A percentile compares a stretch with the other conserved stretches of the same genome.
These are phyloP conservation scores for Eublepharis macularius DNA, from an alignment of 2,113 vertebrate genomes.

Conservation along the genomic window DNA sequence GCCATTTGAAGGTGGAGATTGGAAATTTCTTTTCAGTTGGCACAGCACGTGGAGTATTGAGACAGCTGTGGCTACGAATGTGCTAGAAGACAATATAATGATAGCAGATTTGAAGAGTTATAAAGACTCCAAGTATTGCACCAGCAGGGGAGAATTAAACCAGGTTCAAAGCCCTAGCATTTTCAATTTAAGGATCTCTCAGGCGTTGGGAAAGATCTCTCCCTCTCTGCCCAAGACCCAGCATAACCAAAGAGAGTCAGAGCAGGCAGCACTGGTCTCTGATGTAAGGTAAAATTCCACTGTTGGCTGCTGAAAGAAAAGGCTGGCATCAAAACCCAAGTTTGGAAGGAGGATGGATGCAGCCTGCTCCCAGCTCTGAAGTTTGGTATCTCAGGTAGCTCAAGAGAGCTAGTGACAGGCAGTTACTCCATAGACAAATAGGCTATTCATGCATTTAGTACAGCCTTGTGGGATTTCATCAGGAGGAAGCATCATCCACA, in stretches of 20 bases:
- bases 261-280: no score
- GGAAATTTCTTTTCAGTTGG: slow-evolving; percentile 17
- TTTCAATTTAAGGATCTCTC: no score
- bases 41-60: slow-evolving; percentile 3
- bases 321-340: not conserved
- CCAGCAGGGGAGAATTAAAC: not conserved
- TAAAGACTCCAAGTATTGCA: not conserved
- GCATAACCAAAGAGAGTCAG: no score
- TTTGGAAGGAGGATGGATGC: not conserved
- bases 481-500: no score
- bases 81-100: not conserved
- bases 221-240: no score
- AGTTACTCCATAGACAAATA: no score
- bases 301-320: not conserved
- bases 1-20: not conserved
- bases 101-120: not conserved
- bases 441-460: no score
- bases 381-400: no score
- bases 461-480: no score
- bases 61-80: slow-evolving; percentile 3
- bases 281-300: not conserved
- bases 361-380: no score
- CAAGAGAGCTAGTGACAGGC: no score
- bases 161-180: not conserved
- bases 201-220: no score